phyloP scores from a whole-genome alignment of 2,888 invertebrate species.

The Parnassius orleans region DNA sequence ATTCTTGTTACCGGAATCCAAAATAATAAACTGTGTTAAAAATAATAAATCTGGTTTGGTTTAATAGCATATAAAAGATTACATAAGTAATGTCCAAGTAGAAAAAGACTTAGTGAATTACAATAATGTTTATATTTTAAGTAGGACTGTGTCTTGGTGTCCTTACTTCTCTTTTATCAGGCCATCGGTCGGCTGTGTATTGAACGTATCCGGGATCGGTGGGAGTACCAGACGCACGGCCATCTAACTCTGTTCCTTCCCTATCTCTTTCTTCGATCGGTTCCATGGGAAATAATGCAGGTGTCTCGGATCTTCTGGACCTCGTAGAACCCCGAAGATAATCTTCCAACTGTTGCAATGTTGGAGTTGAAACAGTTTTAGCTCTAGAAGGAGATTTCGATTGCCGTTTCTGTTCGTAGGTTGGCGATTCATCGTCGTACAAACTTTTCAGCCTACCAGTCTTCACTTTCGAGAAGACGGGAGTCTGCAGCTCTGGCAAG shows the following conservation, averaged over 20 bases:
- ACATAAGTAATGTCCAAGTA: too few relatives aligned
- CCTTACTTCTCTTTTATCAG: slow-evolving; percentile 74
- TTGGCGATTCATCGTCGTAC: slow-evolving; percentile 64
- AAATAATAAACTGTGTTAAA: neutral
- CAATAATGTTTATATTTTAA: slow-evolving; percentile 25
- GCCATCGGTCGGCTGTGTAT: slow-evolving; percentile 86
- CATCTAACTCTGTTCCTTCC: slow-evolving; percentile 57
- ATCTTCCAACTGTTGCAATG: slow-evolving; percentile 74
- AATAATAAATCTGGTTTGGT: too few relatives aligned
- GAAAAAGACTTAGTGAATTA: too few relatives aligned
- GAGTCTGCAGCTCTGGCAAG: slow-evolving; percentile 72
- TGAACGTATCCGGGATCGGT: slow-evolving; percentile 88
- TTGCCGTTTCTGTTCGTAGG: slow-evolving; percentile 54
- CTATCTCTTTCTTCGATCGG: slow-evolving; percentile 70
- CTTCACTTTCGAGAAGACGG: slow-evolving; percentile 72
- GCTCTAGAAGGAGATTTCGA: slow-evolving; percentile 63
- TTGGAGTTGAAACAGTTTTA: slow-evolving; percentile 66
- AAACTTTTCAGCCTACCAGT: slow-evolving; percentile 59
- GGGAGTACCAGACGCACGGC: slow-evolving; percentile 83
- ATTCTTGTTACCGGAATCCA: too few relatives aligned
- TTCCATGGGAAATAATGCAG: slow-evolving; percentile 76
- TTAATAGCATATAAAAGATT: too few relatives aligned
- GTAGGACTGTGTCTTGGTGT: slow-evolving; percentile 82
- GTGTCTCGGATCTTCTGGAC: slow-evolving; percentile 61
- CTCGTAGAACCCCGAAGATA: slow-evolving; percentile 64